Evolutionary conservation across 2,113 vertebrate species (phyloP), one percentile per base, ranked within the genome.

Genomic region (Engraulis encrasicolus): DNA sequence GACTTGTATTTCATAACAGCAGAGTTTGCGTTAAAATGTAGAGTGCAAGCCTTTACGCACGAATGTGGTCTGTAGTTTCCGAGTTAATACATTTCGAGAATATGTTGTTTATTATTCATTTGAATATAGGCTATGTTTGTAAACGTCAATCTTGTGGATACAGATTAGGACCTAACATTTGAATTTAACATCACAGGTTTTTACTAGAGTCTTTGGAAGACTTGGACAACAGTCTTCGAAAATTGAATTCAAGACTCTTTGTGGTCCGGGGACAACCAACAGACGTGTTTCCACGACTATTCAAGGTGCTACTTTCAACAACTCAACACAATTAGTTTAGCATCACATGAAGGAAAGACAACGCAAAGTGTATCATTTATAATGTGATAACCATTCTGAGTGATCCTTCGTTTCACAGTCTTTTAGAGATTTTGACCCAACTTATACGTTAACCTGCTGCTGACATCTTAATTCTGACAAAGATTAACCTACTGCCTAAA

Each of bases 261-360:
- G 96, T 97, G 0, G 95, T 97, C 20, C 91, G 95, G 82, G 96
- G 96, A 34, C 96, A 97, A 85, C 96, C 96, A n/a, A 93, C 96
- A 19, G 96, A 96, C 78, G 96, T 97, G 85, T 97, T 97, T 86
- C 96, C 96, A 74, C 93, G 94, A 78, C 94, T 97, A 6, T 97
- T 97, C 90, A 96, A 97, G 93, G 96, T 96, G 87, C 91, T 93
- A 74, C 27, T 80, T 79, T n/a, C n/a, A n/a, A n/a, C n/a, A n/a
- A 27, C 19, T 20, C 7, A 7, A 54, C 50, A 34, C 79, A 81
- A 19, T 31, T 34, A 17, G 4, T 5, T 79, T 11, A 40, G 49
- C 12, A 19, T 36, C 19, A 45, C 50, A 61, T 36, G 71, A 18
- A 61, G 6, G 18, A 45, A 45, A 45, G 9, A 45, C 40, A 9